Evolutionary conservation across 2,797 vertebrate species (phyloP), one percentile per base, ranked within the genome.

Genomic region (Acanthopagrus latus): DNA sequence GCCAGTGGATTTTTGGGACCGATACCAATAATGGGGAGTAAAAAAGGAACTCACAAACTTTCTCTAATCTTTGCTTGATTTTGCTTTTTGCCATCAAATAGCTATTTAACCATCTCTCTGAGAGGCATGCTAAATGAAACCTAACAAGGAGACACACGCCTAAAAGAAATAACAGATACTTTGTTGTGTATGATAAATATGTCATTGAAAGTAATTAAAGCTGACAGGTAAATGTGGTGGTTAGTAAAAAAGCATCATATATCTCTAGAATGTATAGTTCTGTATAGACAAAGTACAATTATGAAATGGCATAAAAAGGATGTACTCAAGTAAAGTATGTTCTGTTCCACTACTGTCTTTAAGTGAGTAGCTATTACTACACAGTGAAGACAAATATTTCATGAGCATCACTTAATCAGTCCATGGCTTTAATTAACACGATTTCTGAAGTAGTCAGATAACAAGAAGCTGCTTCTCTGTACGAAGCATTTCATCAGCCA

Each of bases 381-480:
- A 78, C 38, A 52, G 4, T 1, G n/a, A 25, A 3, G 18, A 47
- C 18, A 21, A 18, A 43, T 47, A 47, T 74, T 64, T 69, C 7
- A 38, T 21, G 50, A 55, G 46, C 27, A 17, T 73, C 41, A 20
- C n/a, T 13, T 78, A 17, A 58, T 14, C 18, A 13, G 7, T 4
- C 8, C 48, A 12, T 56, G 16, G 16, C 12, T 75, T 74, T 43
- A 57, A 33, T 76, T 57, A 29, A 7, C 20, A 17, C 9, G 2
- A 47, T 65, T 55, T 44, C 12, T 63, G 5, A n/a, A 4, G 43
- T 12, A 14, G 52, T 51, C 9, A 2, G 47, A 41, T 48, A 25
- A 25, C 57, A 60, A 64, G 48, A n/a, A 1, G n/a, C 14, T 21
- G 11, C 14, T 41, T 58, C 54, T 79, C 64, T 62, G 14, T 47